A percentile compares a stretch with the other conserved stretches of the same genome.
Evolutionary conservation across 2,113 vertebrate genomes (phyloP).

Genomic region (Chaetorhynchus papuensis): DNA sequence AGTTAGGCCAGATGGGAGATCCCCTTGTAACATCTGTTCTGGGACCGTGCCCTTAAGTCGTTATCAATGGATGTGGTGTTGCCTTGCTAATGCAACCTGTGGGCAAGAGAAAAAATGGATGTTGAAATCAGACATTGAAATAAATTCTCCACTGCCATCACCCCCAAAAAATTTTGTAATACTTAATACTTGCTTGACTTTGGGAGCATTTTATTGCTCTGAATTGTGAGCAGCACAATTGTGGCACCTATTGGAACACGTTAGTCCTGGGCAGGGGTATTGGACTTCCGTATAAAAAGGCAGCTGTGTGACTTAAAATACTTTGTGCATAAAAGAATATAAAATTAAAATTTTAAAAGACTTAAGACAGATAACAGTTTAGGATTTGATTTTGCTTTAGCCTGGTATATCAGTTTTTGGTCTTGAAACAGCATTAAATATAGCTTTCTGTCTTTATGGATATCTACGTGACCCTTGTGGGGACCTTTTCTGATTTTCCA

Average conservation of each 20-base stretch:
- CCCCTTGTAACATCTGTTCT: neutral
- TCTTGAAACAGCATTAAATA: neutral
- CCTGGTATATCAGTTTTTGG: neutral
- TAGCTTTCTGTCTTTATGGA: neutral
- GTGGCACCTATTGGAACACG: neutral
- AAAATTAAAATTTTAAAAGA: neutral
- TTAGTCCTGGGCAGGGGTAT: neutral
- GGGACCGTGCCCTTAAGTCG: neutral
- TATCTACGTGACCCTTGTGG: neutral
- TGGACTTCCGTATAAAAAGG: neutral
- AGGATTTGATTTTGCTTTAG: neutral
- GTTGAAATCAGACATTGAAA: neutral
- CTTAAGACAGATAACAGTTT: neutral
- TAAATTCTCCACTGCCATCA: neutral
- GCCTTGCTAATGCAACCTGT: neutral
- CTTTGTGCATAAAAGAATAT: neutral
- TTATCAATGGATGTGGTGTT: neutral
- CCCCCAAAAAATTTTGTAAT: neutral
- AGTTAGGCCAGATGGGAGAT: neutral
- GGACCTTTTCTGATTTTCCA: neutral
- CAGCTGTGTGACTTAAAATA: neutral
- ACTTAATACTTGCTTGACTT: neutral
- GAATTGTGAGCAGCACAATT: neutral
- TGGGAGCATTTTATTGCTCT: neutral
- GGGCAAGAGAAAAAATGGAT: neutral